Base-by-base conservation (phyloP, 2,797 vertebrate species). In the Meda fulgida region DNA sequence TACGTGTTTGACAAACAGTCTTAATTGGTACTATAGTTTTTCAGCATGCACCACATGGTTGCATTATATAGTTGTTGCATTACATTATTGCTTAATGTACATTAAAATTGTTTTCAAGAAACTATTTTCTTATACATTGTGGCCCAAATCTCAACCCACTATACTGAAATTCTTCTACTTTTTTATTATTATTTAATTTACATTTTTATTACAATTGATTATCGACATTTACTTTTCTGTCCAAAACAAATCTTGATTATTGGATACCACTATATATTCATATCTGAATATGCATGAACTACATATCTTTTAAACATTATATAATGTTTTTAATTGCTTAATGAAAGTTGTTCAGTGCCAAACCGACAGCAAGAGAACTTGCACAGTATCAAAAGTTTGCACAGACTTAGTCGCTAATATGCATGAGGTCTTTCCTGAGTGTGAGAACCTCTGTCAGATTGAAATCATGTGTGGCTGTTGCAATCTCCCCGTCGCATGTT, bases 361-460 rank as follows among this genome's bases (percentile, higher is more conserved):
- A 78, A 21, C 55, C 9, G 2, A 63, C 38, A 26, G 69, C 38
- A 14, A 18, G 80, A 60, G 38, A 29, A 72, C 21, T 46, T 81
- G 2, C 43, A 46, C 53, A 9, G 26, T 60, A 31, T 89, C 77
- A 86, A 86, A 60, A 89, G 90, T 88, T 86, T 87, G 87, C 92
- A 91, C 90, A 91, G 92, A 93, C 91, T 92, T 43, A 14, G 43
- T 46, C 91, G 91, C 91, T 92, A 88, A 90, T 89, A 87, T 91
- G 91, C 91, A 93, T 92, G 89, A 92, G 89, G 85, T 84, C 90
- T 89, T 84, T 53, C 46, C 88, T 89, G 80, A 77, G 89, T 91
- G 91, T 92, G 92, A 92, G 92, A 93, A 91, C 88, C 86, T 87
- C 87, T 83, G 69, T 78, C 90, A 88, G 92, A 94, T 93, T 93